Evolutionary conservation across 1,140 invertebrate genomes (phyloP).

Genomic region (Eupristina koningsbergeri): DNA sequence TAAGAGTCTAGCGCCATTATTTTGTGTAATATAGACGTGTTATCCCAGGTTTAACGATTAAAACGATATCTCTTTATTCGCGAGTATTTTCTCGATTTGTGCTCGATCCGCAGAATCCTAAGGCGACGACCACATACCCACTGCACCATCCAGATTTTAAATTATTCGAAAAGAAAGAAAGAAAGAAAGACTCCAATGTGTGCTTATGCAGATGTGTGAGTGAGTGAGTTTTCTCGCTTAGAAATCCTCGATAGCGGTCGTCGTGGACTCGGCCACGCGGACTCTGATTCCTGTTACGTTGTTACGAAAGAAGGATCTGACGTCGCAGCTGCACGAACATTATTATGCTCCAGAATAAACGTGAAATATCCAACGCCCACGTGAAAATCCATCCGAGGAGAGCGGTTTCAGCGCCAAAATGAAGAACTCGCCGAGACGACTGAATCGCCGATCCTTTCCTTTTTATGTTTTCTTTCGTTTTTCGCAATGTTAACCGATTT

Average conservation of each 20-base stretch:
- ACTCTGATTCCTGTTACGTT: background rate
- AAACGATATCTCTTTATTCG: background rate
- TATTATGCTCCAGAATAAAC: constrained; percentile 42
- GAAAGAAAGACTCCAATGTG: background rate
- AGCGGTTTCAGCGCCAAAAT: too few species aligned
- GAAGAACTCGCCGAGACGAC: background rate
- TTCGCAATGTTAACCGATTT: too few species aligned
- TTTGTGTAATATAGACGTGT: background rate
- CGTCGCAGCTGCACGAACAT: constrained; percentile 45
- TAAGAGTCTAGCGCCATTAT: background rate
- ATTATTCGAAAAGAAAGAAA: constrained; percentile 49
- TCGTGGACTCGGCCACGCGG: constrained; percentile 6
- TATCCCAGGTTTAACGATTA: background rate
- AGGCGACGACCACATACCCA: constrained; percentile 14
- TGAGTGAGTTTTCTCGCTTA: constrained; percentile 40
- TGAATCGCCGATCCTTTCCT: background rate
- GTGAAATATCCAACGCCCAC: constrained; percentile 45
- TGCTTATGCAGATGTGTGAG: background rate
- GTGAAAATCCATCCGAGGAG: constrained; percentile 8
- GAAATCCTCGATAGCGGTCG: constrained; percentile 44
- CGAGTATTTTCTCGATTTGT: background rate
- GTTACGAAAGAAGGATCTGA: constrained; percentile 44
- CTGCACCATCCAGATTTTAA: constrained; percentile 56
- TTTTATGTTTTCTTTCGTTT: background rate
- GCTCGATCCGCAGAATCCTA: constrained; percentile 59